phyloP scores from a whole-genome alignment of 1,140 invertebrate genomes.

The Popillia japonica region DNA sequence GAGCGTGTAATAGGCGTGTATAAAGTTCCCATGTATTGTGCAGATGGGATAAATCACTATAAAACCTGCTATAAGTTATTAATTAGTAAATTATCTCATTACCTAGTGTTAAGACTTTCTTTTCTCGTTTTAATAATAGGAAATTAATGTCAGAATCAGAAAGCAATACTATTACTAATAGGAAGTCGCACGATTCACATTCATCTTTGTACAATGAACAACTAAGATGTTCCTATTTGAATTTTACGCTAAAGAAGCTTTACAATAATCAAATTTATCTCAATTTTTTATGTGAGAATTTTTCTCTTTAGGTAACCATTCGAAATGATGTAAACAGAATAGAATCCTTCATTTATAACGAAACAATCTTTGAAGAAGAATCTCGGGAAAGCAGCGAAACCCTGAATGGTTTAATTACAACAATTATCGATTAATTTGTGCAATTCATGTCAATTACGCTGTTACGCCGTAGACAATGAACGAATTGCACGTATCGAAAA shows the following conservation, averaged over 20 bases:
- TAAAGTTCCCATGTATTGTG: too few species aligned
- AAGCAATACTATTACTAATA: not conserved
- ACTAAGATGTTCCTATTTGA: too few species aligned
- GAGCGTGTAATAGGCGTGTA: too few species aligned
- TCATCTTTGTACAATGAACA: too few species aligned
- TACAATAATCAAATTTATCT: too few species aligned
- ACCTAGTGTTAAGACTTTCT: not conserved
- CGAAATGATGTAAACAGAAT: too few species aligned
- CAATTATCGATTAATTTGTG: conserved; percentile 12
- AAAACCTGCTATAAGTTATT: too few species aligned
- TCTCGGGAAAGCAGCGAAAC: not conserved
- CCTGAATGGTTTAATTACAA: not conserved
- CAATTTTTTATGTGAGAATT: too few species aligned
- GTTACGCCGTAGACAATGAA: not conserved
- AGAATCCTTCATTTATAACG: not conserved
- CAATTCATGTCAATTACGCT: conserved; percentile 14
- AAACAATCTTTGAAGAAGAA: not conserved
- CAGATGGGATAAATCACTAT: too few species aligned
- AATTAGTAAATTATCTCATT: not conserved
- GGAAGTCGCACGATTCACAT: not conserved
- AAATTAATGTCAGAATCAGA: not conserved
- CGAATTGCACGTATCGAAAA: not conserved
- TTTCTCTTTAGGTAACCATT: too few species aligned
- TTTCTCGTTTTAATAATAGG: not conserved
- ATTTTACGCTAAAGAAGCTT: too few species aligned